Base-by-base conservation (phyloP, 1,140 invertebrate species). In the Vanessa atalanta region DNA sequence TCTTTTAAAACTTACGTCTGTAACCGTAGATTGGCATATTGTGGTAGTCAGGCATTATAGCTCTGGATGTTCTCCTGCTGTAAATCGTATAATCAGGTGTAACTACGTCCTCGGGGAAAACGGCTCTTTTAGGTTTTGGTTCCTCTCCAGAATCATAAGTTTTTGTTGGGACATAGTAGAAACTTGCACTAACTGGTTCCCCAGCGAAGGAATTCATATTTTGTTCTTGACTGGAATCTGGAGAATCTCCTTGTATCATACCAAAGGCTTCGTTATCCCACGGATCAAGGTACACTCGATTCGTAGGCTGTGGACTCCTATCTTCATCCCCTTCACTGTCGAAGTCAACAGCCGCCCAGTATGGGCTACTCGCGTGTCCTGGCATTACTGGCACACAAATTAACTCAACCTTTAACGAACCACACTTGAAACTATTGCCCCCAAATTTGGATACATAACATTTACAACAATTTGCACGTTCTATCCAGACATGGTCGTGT, bases 181-280 rank as follows among this genome's bases (percentile, higher is more conserved):
- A 94, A 75, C 92, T 91, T n/a, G 93, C 93, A 83, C 92, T 93
- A 50, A 92, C 90, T 51, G 93, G 93, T 81, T 94, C 94, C 23
- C 93, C 93, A 47, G 81, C 85, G 53, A 91, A 93, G 3, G 91
- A 92, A 76, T 90, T 88, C 51, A 89, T 85, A 74, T 93, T 93
- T 14, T 94, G 93, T 65, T 90, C 93, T 43, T 92, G 89, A 70
- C 85, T 93, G 13, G 93, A 89, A 26, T 93, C 93, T 7, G 92
- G 78, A n/a, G 86, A 88, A 73, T 95, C 95, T 55, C 94, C 88
- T 20, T 94, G 91, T 15, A 95, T 93, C 79, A 95, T 95, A 16
- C 94, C 95, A 79, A 95, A 95, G 77, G 95, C 95, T 80, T 96
- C 95, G 77, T 95, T 89, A 77, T 96, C 95, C 96, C 96, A 96